Base-by-base conservation (phyloP, 2,888 invertebrate species). In the Synergus gifuensis region DNA sequence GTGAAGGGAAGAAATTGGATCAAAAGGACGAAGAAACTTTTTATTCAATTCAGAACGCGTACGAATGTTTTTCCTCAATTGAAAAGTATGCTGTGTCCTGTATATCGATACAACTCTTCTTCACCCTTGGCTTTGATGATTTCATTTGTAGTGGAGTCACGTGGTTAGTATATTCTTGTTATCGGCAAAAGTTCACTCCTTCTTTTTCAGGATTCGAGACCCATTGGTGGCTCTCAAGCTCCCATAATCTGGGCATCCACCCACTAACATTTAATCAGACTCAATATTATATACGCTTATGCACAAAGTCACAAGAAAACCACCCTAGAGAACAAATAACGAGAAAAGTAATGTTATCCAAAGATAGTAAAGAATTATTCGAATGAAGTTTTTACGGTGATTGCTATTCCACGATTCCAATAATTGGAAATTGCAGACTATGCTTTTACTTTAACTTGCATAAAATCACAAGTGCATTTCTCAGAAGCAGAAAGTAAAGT, bases 111-210 rank as follows among this genome's bases (percentile, higher is more conserved):
- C 83, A 85, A 84, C 78, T 46, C 78, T 78, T 76, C 78, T 76
- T 77, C 66, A 62, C 79, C 76, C 69, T 81, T 64, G 49, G 36
- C 16, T 46, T 63, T 28, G 40, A 28, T 64, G 78, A 58, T 76
- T 58, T 66, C 66, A 14, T 78, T 60, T 40, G 86, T 86, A 88
- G 87, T 88, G 85, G 84, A 88, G 87, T 89, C 88, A 89, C 88
- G 87, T 88, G 87, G 85, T 83, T 82, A 79, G 28, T 76, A 76
- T 22, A 83, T 81, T 81, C 82, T 84, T 84, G 82, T 85, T 85
- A 85, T 86, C 85, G 84, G 80, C 63, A 77, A 66, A 77, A 81
- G 76, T 77, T 77, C 60, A 76, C 78, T 67, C 76, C 76, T 76
- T 44, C 36, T 42, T 76, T 76, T 76, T n/a, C 36, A 14, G 42